Percentiles rank a stretch among this genome's conserved stretches.
Conservation (phyloP, 2,888 invertebrate species). For the Eremobia ochroleuca region DNA sequence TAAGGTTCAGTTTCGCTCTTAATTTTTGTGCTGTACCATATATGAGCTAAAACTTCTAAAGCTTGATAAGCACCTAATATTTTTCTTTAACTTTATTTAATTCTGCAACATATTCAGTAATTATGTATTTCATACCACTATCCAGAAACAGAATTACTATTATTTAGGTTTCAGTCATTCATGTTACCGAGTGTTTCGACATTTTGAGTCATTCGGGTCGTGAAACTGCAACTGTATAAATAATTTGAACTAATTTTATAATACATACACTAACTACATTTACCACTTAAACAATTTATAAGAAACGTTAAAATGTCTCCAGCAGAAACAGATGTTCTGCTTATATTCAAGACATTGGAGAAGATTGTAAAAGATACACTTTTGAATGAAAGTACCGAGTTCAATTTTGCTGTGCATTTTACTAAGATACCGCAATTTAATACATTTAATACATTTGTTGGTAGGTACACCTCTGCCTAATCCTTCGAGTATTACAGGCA, state of each 20-base stretch:
- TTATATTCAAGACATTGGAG: neutral
- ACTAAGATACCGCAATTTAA: neutral
- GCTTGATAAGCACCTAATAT: neutral
- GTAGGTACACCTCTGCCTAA: too few relatives aligned
- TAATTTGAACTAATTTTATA: slow-evolving; percentile 54
- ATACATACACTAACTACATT: slow-evolving; percentile 14
- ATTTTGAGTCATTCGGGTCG: slow-evolving; percentile 40
- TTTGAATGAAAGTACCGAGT: neutral
- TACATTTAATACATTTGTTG: too few relatives aligned
- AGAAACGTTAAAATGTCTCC: slow-evolving; percentile 8
- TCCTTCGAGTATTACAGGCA: neutral
- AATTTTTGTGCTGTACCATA: neutral
- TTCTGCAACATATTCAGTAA: neutral
- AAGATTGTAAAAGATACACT: neutral
- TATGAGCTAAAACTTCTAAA: too few relatives aligned
- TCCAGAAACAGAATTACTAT: slow-evolving; percentile 15
- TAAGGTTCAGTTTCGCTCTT: neutral
- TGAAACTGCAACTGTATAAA: slow-evolving; percentile 55
- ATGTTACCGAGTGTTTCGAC: slow-evolving; percentile 36
- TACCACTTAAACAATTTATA: slow-evolving; percentile 11
- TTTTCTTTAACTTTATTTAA: neutral
- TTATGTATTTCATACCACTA: neutral
- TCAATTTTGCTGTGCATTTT: neutral
- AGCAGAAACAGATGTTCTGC: slow-evolving; percentile 9
- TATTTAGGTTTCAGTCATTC: slow-evolving; percentile 42